phyloP scores from a whole-genome alignment of 2,797 vertebrate species.

The Orientallactaga sibirica region DNA sequence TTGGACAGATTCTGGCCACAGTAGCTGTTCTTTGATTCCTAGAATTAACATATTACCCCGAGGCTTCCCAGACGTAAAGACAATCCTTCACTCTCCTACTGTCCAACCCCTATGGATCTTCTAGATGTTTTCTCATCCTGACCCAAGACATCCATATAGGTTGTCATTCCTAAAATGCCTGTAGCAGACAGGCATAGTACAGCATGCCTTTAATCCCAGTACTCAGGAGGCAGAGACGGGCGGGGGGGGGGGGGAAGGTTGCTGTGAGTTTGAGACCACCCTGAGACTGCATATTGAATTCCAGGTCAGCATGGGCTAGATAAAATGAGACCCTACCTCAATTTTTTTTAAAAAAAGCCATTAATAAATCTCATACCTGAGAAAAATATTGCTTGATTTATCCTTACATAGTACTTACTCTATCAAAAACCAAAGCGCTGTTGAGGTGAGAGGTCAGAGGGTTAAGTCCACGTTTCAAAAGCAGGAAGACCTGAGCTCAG shows the following conservation, averaged over 20 bases:
- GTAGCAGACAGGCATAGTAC: not conserved
- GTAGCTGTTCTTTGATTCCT: not conserved
- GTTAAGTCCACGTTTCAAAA: too few relatives aligned
- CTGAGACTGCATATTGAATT: too few relatives aligned
- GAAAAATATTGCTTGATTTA: slow-evolving; percentile 11
- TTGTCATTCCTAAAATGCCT: slow-evolving; percentile 5
- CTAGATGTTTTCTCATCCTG: slow-evolving; percentile 19
- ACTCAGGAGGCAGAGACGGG: too few relatives aligned
- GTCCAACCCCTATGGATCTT: not conserved
- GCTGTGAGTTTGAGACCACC: too few relatives aligned
- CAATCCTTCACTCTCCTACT: not conserved
- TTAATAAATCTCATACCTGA: not conserved
- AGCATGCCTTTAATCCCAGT: too few relatives aligned
- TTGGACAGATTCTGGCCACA: not conserved
- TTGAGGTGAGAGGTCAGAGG: too few relatives aligned
- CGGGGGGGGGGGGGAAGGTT: too few relatives aligned
- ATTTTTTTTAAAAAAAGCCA: too few relatives aligned
- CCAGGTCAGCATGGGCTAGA: too few relatives aligned
- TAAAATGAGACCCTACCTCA: too few relatives aligned
- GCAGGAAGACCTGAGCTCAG: too few relatives aligned
- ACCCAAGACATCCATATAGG: not conserved
- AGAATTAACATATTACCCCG: not conserved
- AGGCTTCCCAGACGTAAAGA: not conserved
- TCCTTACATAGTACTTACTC: slow-evolving; percentile 32
- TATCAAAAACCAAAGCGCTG: not conserved